Evolutionary conservation across 2,888 invertebrate species (phyloP), one percentile per base, ranked within the genome.

Genomic region (Orchesellides sinensis): DNA sequence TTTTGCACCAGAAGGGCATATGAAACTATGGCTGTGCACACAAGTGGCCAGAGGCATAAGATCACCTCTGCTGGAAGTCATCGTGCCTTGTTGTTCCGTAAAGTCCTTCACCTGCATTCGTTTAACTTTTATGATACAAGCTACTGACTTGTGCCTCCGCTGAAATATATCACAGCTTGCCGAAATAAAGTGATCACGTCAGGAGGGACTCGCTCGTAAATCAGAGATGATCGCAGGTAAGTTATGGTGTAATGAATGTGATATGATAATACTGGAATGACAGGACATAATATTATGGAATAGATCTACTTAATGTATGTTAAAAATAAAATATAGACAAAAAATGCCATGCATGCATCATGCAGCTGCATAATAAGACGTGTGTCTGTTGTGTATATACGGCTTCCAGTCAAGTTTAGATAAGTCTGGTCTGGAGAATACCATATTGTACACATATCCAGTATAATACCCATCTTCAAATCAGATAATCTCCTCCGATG

Each of bases 401-500:
- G n/a, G n/a, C n/a, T n/a, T n/a, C n/a, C n/a, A n/a, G n/a, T n/a
- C n/a, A n/a, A n/a, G n/a, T n/a, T n/a, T n/a, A n/a, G n/a, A n/a
- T n/a, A n/a, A n/a, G n/a, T n/a, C n/a, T n/a, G n/a, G n/a, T n/a
- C n/a, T 40, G 10, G 40, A n/a, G n/a, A 14, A 32, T 32, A 40
- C n/a, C 14, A n/a, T 8, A 40, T n/a, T 40, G 4, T 40, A 40
- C 40, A 40, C 14, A 5, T n/a, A 40, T n/a, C 40, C n/a, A n/a
- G n/a, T n/a, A n/a, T n/a, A n/a, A n/a, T n/a, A n/a, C n/a, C 40
- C n/a, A 40, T 40, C 40, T 40, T 5, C 2, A 40, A 40, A 40
- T 40, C 40, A 40, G 40, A 40, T 40, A 40, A 69, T 69, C 49
- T 32, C n/a, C n/a, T 47, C 49, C 49, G 68, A 49, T 56, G 70